phyloP scores from a whole-genome alignment of 2,113 vertebrate genomes.

The Crotophaga sulcirostris region DNA sequence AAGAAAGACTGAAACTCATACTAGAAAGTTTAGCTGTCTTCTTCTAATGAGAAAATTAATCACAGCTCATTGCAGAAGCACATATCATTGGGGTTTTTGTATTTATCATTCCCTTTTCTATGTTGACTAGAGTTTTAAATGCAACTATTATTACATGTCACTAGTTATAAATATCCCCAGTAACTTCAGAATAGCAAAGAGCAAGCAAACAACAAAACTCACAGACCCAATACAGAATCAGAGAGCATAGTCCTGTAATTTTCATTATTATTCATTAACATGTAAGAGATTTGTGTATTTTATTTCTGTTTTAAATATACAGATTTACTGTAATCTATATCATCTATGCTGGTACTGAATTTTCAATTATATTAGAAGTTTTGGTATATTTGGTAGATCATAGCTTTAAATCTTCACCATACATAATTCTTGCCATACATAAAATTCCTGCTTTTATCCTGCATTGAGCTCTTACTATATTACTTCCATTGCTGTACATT shows the following conservation, averaged over 20 bases:
- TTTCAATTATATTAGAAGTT: not conserved
- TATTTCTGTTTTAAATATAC: conserved; percentile 14
- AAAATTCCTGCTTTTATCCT: not conserved
- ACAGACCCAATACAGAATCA: not conserved
- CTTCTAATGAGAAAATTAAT: conserved; percentile 47
- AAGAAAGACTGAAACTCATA: conserved; percentile 9
- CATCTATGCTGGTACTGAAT: not conserved
- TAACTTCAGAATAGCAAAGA: not conserved
- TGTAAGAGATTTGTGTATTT: not conserved
- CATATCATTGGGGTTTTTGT: not conserved
- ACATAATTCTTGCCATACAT: not conserved
- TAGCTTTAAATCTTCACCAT: not conserved
- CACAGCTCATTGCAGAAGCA: not conserved
- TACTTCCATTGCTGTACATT: not conserved
- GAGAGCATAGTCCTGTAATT: not conserved
- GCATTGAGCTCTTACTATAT: not conserved
- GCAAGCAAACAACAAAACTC: not conserved
- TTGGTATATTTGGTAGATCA: not conserved
- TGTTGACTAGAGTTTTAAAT: not conserved
- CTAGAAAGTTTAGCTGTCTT: conserved; percentile 24
- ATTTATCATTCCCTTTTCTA: conserved; percentile 22
- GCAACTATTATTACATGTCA: not conserved
- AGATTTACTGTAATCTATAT: not conserved
- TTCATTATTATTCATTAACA: not conserved
- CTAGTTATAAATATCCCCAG: not conserved